Evolutionary conservation across 92 coral and sea anemone species (phyloP), one percentile per base, ranked within the genome.

Genomic region (Paragorgia papillata): DNA sequence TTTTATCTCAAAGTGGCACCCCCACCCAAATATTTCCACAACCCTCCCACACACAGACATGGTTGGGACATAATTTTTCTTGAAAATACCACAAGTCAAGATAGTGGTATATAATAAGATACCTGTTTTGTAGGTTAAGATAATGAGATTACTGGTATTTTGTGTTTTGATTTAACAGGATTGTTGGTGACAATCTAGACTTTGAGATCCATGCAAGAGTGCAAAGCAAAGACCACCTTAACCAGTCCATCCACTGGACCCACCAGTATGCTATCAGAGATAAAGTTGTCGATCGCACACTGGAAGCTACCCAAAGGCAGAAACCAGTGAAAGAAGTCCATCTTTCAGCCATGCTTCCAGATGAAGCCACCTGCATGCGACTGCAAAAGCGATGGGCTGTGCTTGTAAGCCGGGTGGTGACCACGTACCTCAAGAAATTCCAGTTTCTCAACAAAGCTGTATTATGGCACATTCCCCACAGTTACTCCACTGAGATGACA

Each of bases 181-280:
- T 82, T 73, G 81, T 82, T 62, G 87, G 79, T 65, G 83, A 83
- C 43, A 77, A 76, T 44, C 33, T 83, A 19, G 83, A 83, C 54
- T 55, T 76, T 37, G 82, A 66, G 22, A 64, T 83, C 21, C 76
- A 76, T 75, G 87, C 87, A 24, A 83, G 87, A 73, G 65, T 83
- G 30, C 87, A 83, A 46, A 83, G 67, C n/a, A 62, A 61, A 64
- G 81, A 75, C 8, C 68, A 75, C 43, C n/a, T n/a, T 17, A 83
- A 83, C 77, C 67, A 76, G 48, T 75, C 82, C 57, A 83, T 83
- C 20, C 82, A 83, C 50, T 83, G 87, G 87, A 83, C 83, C 26
- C 87, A 83, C 34, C 87, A 83, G 60, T 83, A 76, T 66, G 87
- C 82, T 5, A 66, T 76, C 19, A 66, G 30, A 39, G 82, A 82